Evolutionary conservation across 2,888 invertebrate species (phyloP).

Genomic region (Myopa testacea): DNA sequence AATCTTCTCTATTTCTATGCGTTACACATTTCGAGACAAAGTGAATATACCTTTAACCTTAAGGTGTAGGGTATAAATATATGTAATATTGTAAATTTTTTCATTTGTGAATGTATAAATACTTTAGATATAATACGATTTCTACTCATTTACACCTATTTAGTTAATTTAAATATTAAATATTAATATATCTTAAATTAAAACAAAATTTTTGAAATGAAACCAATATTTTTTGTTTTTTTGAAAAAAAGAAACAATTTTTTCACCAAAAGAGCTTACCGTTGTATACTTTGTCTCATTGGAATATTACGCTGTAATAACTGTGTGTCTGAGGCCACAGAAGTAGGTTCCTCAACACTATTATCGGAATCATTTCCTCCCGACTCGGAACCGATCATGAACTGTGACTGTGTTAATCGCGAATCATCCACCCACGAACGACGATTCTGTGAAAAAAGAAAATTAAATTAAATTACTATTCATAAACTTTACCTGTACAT

Average conservation of each 20-base stretch:
- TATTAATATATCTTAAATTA: neutral
- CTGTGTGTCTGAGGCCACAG: conserved; percentile 70
- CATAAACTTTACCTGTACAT: neutral
- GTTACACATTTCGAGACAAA: too few relatives aligned
- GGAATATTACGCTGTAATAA: conserved; percentile 69
- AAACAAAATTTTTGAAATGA: too few relatives aligned
- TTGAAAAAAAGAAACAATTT: too few relatives aligned
- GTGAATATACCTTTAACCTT: too few relatives aligned
- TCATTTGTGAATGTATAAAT: too few relatives aligned
- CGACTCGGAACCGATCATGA: conserved; percentile 77
- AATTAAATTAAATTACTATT: conserved; percentile 15
- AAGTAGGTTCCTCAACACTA: conserved; percentile 75
- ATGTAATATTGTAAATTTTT: too few relatives aligned
- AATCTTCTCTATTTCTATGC: too few relatives aligned
- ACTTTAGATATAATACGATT: neutral
- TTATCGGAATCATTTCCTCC: conserved; percentile 84
- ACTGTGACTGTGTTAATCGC: conserved; percentile 75
- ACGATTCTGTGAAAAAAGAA: conserved; percentile 72
- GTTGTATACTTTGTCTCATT: conserved; percentile 70
- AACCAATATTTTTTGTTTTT: too few relatives aligned
- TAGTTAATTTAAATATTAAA: neutral
- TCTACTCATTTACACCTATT: neutral
- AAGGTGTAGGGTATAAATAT: too few relatives aligned
- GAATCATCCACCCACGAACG: conserved; percentile 80
- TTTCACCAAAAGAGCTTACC: conserved; percentile 64